phyloP scores from a whole-genome alignment of 2,797 vertebrate species.

The Neosilurus hyrtlii region DNA sequence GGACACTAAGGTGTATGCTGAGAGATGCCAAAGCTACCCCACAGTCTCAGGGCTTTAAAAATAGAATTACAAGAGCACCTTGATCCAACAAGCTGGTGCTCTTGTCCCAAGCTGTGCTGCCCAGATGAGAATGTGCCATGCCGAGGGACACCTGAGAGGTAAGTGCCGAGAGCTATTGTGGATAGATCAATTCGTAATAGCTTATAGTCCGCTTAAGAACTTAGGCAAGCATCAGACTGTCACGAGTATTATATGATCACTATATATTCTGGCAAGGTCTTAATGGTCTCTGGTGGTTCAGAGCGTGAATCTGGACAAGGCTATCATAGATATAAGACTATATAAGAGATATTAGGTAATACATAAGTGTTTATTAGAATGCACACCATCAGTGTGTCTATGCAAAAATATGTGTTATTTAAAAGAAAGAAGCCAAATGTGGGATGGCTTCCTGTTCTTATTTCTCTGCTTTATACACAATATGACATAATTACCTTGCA shows the following conservation, averaged over 20 bases:
- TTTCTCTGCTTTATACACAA: not conserved
- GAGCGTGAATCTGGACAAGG: not conserved
- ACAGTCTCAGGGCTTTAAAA: not conserved
- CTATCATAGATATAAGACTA: not conserved
- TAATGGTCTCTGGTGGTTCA: not conserved
- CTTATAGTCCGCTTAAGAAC: not conserved
- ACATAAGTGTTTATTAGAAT: not conserved
- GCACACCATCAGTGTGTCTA: not conserved
- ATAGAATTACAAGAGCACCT: not conserved
- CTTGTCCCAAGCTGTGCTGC: not conserved
- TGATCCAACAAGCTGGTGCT: not conserved
- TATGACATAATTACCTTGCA: not conserved
- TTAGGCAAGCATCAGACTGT: not conserved
- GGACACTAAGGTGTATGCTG: not conserved
- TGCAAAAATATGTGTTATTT: not conserved
- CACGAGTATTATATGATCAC: not conserved
- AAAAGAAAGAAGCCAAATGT: not conserved
- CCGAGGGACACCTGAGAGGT: not conserved
- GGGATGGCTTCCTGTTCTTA: not conserved
- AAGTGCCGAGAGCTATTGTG: not conserved
- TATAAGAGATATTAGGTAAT: no score
- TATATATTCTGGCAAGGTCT: not conserved
- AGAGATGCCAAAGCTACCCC: not conserved
- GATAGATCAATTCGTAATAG: not conserved
- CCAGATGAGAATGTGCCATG: not conserved